Evolutionary conservation across 2,113 vertebrate species (phyloP).

Genomic region (Gambusia affinis): DNA sequence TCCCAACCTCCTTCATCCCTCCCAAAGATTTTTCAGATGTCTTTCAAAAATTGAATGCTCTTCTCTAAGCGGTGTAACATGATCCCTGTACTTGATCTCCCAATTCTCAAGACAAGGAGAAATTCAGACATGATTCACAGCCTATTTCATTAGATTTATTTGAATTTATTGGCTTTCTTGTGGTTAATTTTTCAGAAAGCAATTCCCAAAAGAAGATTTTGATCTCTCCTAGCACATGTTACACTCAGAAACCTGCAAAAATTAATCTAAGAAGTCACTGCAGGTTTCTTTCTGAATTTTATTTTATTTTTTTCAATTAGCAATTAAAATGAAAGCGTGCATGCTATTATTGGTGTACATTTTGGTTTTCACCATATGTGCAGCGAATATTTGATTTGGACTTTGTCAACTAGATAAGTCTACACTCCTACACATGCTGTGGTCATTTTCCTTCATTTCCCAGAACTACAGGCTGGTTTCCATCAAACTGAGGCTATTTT

Average conservation of each 20-base stretch:
- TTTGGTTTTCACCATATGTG: conserved; percentile 61
- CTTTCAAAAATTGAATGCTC: background rate
- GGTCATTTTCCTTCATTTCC: conserved; percentile 66
- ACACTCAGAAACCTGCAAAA: conserved; percentile 23
- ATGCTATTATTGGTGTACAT: conserved; percentile 46
- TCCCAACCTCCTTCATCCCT: too few relatives aligned
- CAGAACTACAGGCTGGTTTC: conserved; percentile 69
- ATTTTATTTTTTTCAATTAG: conserved; percentile 4
- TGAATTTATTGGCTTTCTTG: background rate
- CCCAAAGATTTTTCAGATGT: background rate
- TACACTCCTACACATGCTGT: conserved; percentile 50
- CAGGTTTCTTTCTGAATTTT: background rate
- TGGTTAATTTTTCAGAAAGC: conserved; percentile 38
- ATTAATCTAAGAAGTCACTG: background rate
- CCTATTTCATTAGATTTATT: background rate
- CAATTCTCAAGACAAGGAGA: too few relatives aligned
- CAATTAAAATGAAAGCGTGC: background rate
- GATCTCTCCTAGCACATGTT: conserved; percentile 44
- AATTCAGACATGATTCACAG: conserved; percentile 25
- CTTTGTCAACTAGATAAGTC: conserved; percentile 58
- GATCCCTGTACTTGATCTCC: background rate
- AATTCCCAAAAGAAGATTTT: conserved; percentile 15
- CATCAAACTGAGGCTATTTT: conserved; percentile 76
- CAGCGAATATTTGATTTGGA: conserved; percentile 55
- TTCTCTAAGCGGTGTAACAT: background rate